These are phyloP conservation scores for Epistrophella euchroma DNA, from an alignment of 2,888 invertebrate genomes.

Conservation along the genomic window DNA sequence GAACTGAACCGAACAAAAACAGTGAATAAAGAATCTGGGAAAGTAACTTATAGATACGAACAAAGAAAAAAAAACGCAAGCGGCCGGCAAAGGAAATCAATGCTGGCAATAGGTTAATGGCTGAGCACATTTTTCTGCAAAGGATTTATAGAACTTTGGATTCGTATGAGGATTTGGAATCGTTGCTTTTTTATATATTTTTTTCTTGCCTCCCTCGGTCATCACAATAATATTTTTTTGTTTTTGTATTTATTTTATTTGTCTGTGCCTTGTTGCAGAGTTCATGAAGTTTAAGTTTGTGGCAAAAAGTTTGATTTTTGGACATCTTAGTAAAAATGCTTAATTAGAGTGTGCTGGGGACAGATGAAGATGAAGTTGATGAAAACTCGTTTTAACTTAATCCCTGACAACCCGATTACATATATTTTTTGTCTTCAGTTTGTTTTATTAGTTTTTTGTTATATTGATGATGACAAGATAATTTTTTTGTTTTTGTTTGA, in stretches of 20 bases:
- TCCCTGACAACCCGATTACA: conserved; percentile 57
- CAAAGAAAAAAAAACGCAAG: not conserved
- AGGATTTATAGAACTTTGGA: conserved; percentile 68
- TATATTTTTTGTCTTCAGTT: conserved; percentile 34
- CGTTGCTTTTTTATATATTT: conserved; percentile 28
- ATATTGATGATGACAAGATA: conserved; percentile 25
- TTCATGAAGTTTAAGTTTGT: conserved; percentile 46
- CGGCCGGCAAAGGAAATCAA: conserved; percentile 68
- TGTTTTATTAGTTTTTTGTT: conserved; percentile 15
- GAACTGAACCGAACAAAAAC: conserved; percentile 48
- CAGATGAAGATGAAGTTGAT: conserved; percentile 46
- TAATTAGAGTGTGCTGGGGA: conserved; percentile 36
- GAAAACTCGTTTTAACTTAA: conserved; percentile 62
- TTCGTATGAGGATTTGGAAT: conserved; percentile 34
- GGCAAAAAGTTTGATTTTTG: conserved; percentile 53
- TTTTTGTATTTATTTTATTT: conserved; percentile 8
- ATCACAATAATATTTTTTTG: conserved; percentile 10
- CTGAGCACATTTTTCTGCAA: conserved; percentile 69
- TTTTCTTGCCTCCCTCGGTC: not conserved
- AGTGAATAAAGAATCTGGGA: conserved; percentile 46
- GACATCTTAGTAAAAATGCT: conserved; percentile 22
- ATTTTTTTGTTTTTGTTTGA: conserved; percentile 4
- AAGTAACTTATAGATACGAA: conserved; percentile 33
- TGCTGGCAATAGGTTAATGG: conserved; percentile 74
- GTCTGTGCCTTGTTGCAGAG: conserved; percentile 9